Base-by-base conservation (phyloP, 2,113 vertebrate genomes). In the Pristiophorus japonicus region DNA sequence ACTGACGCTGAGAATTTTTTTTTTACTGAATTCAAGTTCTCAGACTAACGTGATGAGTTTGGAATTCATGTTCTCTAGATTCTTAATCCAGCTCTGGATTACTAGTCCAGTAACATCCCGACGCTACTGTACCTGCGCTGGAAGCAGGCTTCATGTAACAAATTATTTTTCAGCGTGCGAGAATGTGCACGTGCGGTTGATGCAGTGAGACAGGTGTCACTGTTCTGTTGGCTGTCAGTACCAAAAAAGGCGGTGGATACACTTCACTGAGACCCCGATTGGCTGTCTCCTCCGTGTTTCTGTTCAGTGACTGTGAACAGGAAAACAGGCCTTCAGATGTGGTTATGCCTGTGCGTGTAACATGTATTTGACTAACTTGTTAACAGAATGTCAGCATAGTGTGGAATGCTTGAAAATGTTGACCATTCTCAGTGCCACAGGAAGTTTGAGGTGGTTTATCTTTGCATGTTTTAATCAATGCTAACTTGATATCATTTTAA, bases 221-320 rank as follows among this genome's bases (percentile, higher is more conserved):
- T 45, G 12, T 30, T 30, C 66, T 51, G 87, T 59, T 34, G 34
- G 27, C 12, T 59, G 27, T 47, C 66, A 70, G 45, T 22, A 94
- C 93, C 93, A 94, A 94, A 94, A 94, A 94, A 94, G 93, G 66
- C 0, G 34, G 47, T n/a, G 30, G 87, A 66, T 27, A 14, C 3
- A 51, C 42, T 73, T 94, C 65, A 34, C 5, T 70, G 93, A 30
- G 66, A 73, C 11, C 45, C 45, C 14, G 42, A 70, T 73, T 94
- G 93, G 65, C 42, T 94, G 93, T 38, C n/a, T n/a, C 90, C 18
- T 92, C 85, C 20, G 12, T 59, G 88, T 63, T 38, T 38, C n/a
- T 63, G 65, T 70, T 67, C 63, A 16, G 42, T 51, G 45, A 94
- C 93, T 94, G n/a, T n/a, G 45, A 59, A 94, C 93, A 94, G 93